These are phyloP conservation scores for Ochropleura plecta DNA, from an alignment of 2,888 invertebrate genomes.

Conservation along the genomic window DNA sequence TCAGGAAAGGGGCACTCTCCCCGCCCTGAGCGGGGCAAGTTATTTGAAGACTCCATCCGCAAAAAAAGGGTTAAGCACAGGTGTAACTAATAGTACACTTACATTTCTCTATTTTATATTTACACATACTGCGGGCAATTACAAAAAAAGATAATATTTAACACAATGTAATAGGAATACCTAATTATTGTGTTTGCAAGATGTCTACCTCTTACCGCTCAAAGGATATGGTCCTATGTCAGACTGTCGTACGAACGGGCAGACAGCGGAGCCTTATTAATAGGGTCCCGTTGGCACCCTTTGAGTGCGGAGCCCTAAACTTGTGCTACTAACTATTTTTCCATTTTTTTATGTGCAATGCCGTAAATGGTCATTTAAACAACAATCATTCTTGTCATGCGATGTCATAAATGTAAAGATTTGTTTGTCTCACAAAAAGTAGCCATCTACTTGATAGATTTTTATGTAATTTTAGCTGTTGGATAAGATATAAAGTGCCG, in stretches of 20 bases:
- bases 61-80: too few relatives aligned
- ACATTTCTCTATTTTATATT: background rate
- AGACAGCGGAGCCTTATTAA: background rate
- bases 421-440: slow-evolving; percentile 14
- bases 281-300: background rate
- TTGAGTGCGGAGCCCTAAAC: background rate
- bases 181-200: background rate
- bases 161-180: background rate
- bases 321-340: slow-evolving; percentile 28
- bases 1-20: too few relatives aligned
- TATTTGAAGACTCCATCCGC: too few relatives aligned
- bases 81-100: too few relatives aligned
- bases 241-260: background rate
- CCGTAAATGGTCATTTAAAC: slow-evolving; percentile 29
- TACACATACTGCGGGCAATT: background rate
- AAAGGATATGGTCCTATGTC: background rate
- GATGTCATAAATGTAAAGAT: slow-evolving; percentile 18
- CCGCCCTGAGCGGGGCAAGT: too few relatives aligned
- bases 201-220: background rate
- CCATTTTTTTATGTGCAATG: slow-evolving; percentile 31
- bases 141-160: background rate
- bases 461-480: slow-evolving; percentile 12
- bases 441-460: slow-evolving; percentile 4
- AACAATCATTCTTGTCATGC: slow-evolving; percentile 36
- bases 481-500: background rate